These are phyloP conservation scores for Mantis religiosa DNA, from an alignment of 2,888 invertebrate species.

Conservation along the genomic window DNA sequence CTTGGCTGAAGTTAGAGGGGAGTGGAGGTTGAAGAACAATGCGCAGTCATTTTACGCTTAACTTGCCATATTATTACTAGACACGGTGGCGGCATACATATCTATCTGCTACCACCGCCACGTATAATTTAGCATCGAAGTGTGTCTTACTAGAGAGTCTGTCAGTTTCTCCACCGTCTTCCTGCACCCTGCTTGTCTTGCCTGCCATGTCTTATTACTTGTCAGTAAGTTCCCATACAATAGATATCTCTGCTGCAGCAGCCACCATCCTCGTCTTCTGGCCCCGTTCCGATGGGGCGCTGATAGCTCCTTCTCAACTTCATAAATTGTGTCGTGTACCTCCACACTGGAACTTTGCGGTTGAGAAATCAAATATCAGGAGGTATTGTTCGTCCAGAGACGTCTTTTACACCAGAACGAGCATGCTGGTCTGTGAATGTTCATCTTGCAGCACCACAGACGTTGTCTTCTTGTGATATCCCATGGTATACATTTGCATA, in stretches of 20 bases:
- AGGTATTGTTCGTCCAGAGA: neutral
- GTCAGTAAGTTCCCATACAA: constrained; percentile 17
- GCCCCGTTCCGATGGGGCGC: neutral
- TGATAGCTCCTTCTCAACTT: neutral
- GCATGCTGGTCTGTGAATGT: too few relatives aligned
- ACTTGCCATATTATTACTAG: constrained; percentile 19
- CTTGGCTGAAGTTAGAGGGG: neutral
- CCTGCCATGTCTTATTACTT: constrained; percentile 13
- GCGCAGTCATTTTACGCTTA: constrained; percentile 26
- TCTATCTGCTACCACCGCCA: neutral
- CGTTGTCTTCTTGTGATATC: too few relatives aligned
- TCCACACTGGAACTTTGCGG: neutral
- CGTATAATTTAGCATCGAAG: constrained; percentile 19
- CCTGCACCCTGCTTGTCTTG: neutral
- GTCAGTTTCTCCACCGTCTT: constrained; percentile 5
- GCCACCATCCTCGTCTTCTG: neutral
- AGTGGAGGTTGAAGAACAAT: constrained; percentile 17
- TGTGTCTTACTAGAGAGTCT: neutral
- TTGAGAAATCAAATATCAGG: neutral
- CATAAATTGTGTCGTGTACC: neutral
- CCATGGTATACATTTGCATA: too few relatives aligned
- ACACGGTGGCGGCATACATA: constrained; percentile 5
- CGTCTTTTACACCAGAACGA: neutral
- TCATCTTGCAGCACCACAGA: too few relatives aligned
- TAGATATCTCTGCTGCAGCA: too few relatives aligned